Base-by-base conservation (phyloP, 2,888 invertebrate genomes). In the Drosophila stalkeri region DNA sequence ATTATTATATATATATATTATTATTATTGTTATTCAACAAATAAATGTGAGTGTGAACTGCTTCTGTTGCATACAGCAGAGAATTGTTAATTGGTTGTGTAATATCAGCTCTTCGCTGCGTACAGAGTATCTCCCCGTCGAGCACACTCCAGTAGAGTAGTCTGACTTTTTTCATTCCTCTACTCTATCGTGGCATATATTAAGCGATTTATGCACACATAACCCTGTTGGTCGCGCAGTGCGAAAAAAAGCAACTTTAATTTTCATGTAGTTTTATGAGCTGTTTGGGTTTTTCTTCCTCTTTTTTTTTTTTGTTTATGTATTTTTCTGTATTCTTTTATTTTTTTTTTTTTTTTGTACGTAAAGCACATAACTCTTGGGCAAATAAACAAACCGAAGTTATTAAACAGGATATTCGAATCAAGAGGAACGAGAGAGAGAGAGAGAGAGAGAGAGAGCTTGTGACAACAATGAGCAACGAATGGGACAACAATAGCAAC, bases 381-480 rank as follows among this genome's bases (percentile, higher is more conserved):
- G 76, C 82, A 81, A 86, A 86, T 75, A 83, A 85, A 87, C 83
- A 87, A 70, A 64, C 63, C 67, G 49, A 76, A 84, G 87, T 86
- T 86, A 86, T 86, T 89, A 89, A 86, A 89, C 86, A 83, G 89
- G 86, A 85, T 86, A 84, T 88, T 74, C 84, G 82, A 84, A 76
- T 86, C 83, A 84, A 81, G 73, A 76, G 76, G 78, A 86, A 67
- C 70, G 23, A 9, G 23, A 14, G 27, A 2, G 27, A 20, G 14
- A 3, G 46, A 6, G 46, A 33, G 14, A 0, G 14, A 9, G 47
- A 20, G 27, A 2, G n/a, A 1, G 27, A 37, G 5, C 23, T 37
- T 54, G 52, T 54, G 41, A 73, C 61, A 68, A 61, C 68, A 68
- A 70, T 51, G 51, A 51, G 51, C 51, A 51, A 18, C 57, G 70